Conservation (phyloP, 2,888 invertebrate species). For the Urechis unicinctus region DNA sequence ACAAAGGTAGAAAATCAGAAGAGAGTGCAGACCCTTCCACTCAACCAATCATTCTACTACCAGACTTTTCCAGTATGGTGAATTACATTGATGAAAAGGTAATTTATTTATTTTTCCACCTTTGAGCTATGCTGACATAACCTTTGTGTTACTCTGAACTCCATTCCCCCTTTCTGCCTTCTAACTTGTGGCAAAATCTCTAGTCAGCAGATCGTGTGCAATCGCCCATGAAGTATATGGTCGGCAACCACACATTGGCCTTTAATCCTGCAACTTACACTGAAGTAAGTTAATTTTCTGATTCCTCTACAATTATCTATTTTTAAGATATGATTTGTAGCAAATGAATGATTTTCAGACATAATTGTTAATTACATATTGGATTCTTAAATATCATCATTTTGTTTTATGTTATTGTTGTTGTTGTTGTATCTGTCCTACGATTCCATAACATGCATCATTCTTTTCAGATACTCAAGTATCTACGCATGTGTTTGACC, state of each 20-base stretch:
- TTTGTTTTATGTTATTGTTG: too few species aligned
- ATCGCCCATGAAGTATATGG: conserved; percentile 51
- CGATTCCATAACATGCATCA: too few species aligned
- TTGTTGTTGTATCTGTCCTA: too few species aligned
- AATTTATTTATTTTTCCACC: not conserved
- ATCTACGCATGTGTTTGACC: conserved; percentile 73
- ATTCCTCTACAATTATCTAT: too few species aligned
- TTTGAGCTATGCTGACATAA: too few species aligned
- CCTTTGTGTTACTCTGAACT: not conserved
- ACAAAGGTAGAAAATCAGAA: conserved; percentile 57
- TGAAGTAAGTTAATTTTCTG: conserved; percentile 58
- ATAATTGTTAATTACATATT: too few species aligned
- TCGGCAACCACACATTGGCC: conserved; percentile 55
- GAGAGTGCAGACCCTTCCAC: conserved; percentile 6
- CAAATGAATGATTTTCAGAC: too few species aligned
- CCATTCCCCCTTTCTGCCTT: too few species aligned
- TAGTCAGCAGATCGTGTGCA: conserved; percentile 6
- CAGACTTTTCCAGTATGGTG: conserved; percentile 68
- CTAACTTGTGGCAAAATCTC: not conserved
- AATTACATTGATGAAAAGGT: conserved; percentile 62
- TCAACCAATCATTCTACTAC: conserved; percentile 41
- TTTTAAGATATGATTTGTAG: too few species aligned
- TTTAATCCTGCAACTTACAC: conserved; percentile 67
- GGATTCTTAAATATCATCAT: too few species aligned
- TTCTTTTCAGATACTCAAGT: conserved; percentile 62